Base-by-base conservation (phyloP, 2,888 invertebrate genomes). In the Andrena camellia region DNA sequence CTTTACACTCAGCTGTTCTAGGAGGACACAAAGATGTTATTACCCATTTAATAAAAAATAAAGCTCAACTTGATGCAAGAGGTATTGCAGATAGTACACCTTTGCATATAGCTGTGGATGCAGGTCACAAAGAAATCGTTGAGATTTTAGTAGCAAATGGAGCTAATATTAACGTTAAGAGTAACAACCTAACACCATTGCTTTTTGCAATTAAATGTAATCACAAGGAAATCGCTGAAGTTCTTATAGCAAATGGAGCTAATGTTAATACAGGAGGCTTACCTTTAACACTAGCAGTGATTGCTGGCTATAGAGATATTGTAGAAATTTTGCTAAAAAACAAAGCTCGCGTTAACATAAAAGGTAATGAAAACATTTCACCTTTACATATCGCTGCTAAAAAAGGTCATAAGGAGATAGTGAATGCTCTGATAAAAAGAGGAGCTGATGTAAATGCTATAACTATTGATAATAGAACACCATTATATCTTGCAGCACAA, bases 301-400 rank as follows among this genome's bases (percentile, higher is more conserved):
- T 13, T 13, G n/a, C 10, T 4, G 42, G 23, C 1, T 42, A 42
- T 64, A 42, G 2, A 26, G 42, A 42, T 13, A 33, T 64, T 23
- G 35, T 64, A 13, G 23, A 64, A n/a, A 35, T 64, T 42, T 42
- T 64, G 23, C 35, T 64, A 42, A 64, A 23, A 42, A 64, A 64
- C 31, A 17, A 42, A 13, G 63, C 63, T 13, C 5, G 13, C 10
- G 63, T 64, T 26, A 42, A 64, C 42, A 2, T 1, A 7, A 35
- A 64, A 26, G 7, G 13, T 42, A 0, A 0, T 2, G 10, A 17
- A 7, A 42, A 26, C 1, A 0, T 2, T 20, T 23, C 63, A 42
- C 20, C 2, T 26, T 64, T 64, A 13, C 3, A 6, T 64, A 1
- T 6, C 0, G 63, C 63, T 1, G 23, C 17, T 64, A 13, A 23